Base-by-base conservation (phyloP, 1,140 invertebrate species). In the Leptoteleia sp. region DNA sequence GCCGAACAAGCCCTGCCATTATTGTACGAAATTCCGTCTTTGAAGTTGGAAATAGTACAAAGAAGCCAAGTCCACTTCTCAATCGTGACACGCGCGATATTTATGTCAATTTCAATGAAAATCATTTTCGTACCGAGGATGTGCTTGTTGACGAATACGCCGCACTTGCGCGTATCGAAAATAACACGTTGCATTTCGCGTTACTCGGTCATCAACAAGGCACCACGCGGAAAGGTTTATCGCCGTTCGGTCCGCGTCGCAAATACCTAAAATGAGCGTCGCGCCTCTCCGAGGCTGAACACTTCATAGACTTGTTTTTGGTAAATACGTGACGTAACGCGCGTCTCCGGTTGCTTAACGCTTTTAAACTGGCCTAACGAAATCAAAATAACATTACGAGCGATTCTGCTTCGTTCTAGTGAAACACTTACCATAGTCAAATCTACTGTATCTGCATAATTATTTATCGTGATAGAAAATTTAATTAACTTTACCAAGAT, bases 151-250 rank as follows among this genome's bases (percentile, higher is more conserved):
- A 65, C 25, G 25, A 65, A 68, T 57, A 38, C 13, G 33, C 17
- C 33, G 25, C 52, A 68, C 64, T 67, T 48, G 52, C 52, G 52
- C 52, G 29, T 33, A 19, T 47, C 27, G 12, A 68, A 68, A 68
- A 57, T 68, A 57, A 68, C 42, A 27, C 31, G 27, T 13, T 35
- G 43, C 17, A 45, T 61, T 61, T 62, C 48, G 50, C 38, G 40
- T 55, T 55, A 72, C 50, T 54, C 40, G 47, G 12, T 27, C 37
- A 54, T 27, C 38, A 61, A 54, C 37, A 61, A 38, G 29, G 25
- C 57, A 47, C 25, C 55, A 57, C 42, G 59, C 37, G 47, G 50
- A 73, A 73, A 62, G 62, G 48, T 55, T 57, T 62, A 57, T 61
- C 19, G 52, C 12, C 33, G 27, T 31, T 38, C 11, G 16, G 54